These are phyloP conservation scores for Poeciliopsis turneri DNA, from an alignment of 2,797 vertebrate genomes.

Conservation along the genomic window DNA sequence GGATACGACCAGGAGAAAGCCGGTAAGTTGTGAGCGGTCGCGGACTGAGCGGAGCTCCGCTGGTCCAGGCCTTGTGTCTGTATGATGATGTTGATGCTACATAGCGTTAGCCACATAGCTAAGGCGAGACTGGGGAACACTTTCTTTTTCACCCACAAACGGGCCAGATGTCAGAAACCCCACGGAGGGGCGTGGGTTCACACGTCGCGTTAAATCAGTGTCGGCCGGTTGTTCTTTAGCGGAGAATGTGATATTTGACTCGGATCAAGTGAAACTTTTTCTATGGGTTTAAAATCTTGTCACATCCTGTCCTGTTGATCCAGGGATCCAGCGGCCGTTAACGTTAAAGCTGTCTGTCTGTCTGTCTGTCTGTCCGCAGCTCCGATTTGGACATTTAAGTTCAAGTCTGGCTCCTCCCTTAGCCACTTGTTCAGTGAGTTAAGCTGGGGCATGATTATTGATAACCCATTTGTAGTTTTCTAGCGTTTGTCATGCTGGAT, in stretches of 20 bases:
- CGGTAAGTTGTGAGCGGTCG: constrained; percentile 80
- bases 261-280: constrained; percentile 59
- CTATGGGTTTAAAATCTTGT: constrained; percentile 53
- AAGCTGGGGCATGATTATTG: neutral
- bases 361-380: neutral
- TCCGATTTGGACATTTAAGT: neutral
- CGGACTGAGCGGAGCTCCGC: constrained; percentile 42
- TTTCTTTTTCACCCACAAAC: constrained; percentile 21
- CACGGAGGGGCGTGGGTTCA: neutral
- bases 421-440: constrained; percentile 10
- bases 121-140: constrained; percentile 54
- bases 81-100: constrained; percentile 71
- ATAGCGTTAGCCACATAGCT: constrained; percentile 70
- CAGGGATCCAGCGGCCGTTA: constrained; percentile 14
- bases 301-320: constrained; percentile 74
- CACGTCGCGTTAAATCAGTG: neutral
- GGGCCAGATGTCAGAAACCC: constrained; percentile 4
- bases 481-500: constrained; percentile 9
- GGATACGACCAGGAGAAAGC: constrained; percentile 95
- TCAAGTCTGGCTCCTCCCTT: constrained; percentile 4
- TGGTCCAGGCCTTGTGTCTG: constrained; percentile 70
- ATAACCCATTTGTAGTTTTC: constrained; percentile 16
- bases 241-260: constrained; percentile 23
- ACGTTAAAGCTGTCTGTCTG: neutral
- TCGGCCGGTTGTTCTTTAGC: neutral